Base-by-base conservation (phyloP, 2,888 invertebrate genomes). In the Polymixis flavicincta region DNA sequence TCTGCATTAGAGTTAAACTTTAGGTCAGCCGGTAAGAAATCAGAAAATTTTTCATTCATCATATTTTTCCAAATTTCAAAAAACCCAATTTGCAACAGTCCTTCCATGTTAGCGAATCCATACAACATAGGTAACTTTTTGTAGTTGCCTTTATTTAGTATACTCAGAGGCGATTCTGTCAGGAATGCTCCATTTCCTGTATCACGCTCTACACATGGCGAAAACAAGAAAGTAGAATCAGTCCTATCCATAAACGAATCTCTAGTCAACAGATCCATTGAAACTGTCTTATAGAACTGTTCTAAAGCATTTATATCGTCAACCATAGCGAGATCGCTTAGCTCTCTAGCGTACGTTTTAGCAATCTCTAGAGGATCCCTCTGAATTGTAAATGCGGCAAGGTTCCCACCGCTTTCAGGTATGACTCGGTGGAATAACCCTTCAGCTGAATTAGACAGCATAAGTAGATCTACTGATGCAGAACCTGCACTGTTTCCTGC, bases 21-120 rank as follows among this genome's bases (percentile, higher is more conserved):
- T 13, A 94, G 85, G 71, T 94, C 66, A 66, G 54, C 66, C 3
- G 66, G 66, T n/a, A 66, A 32, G 32, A 66, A 66, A 32, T 66
- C 91, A 2, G 92, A 89, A 85, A 94, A 93, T 0, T 90, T 91
- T 32, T 89, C 77, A 86, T 93, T 93, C 92, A 95, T 93, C 71
- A 55, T 79, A 4, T 79, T 2, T 72, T 71, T 88, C 89, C 89
- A 42, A 57, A 0, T 14, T 5, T 77, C 80, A 45, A 59, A 80
- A 14, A 3, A 45, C 1, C 45, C 28, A 22, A 86, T 42, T 0
- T 86, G 84, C 0, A 87, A 25, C 7, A 89, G 48, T 7, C 91
- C 91, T 82, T 92, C 90, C 87, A 86, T 88, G 50, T 88, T 80
- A 25, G 86, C 42, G 76, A 91, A 88, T 4, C 92, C 92, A 71